Base-by-base conservation (phyloP, 2,113 vertebrate genomes). In the Cynocephalus volans region DNA sequence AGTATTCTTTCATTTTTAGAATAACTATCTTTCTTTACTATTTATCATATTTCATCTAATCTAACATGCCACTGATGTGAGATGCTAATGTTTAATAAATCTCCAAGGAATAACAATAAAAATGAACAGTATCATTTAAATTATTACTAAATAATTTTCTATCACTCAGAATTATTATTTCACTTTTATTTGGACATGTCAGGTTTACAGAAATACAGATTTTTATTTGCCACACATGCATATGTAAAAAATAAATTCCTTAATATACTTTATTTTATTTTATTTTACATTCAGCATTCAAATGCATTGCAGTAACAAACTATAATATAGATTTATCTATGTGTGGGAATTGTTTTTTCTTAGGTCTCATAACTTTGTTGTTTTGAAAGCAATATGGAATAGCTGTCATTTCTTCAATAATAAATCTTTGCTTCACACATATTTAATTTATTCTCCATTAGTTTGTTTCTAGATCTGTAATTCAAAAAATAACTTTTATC, bases 161-260 rank as follows among this genome's bases (percentile, higher is more conserved):
- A 69, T 54, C 26, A n/a, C 50, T 52, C 11, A 83, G 18, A 79
- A 80, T n/a, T 90, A 76, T 52, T 96, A 81, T 64, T 92, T 75
- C 10, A 69, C 19, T 36, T 1, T 83, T 33, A 33, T 3, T 60
- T 33, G 77, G 75, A 62, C 8, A 36, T 41, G 3, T 69, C 60
- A 62, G 6, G n/a, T 52, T 65, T 73, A 83, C 3, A 70, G 9
- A 84, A 83, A 69, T 33, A 60, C 6, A 10, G 7, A 64, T 33
- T n/a, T 75, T 89, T 88, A 52, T 24, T 56, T 56, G 45, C 21
- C 10, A 77, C 1, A 88, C 26, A 15, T 11, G 41, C 8, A 80
- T 56, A 33, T 45, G 45, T 12, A 83, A 67, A 65, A 83, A 67
- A 75, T 24, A 73, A 48, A 83, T 88, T 28, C 9, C 28, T 65